phyloP scores from a whole-genome alignment of 2,113 vertebrate species.

The Ophiodon elongatus region DNA sequence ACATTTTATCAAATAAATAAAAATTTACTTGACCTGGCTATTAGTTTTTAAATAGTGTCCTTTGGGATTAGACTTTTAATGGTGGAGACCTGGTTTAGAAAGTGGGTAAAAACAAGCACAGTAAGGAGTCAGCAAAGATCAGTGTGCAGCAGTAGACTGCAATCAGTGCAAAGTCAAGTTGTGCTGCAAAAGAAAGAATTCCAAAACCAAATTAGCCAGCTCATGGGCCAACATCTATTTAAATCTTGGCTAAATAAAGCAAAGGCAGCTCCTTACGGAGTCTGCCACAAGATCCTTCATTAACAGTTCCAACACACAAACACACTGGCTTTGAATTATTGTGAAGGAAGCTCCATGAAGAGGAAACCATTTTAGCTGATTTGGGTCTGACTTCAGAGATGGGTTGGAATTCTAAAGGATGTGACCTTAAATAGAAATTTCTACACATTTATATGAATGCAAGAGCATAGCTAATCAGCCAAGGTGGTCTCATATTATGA shows the following conservation, averaged over 20 bases:
- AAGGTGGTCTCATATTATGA: neutral
- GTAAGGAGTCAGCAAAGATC: constrained; percentile 4
- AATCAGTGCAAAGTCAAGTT: constrained; percentile 30
- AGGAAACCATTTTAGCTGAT: constrained; percentile 18
- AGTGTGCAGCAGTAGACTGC: neutral
- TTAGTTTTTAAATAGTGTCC: too few relatives aligned
- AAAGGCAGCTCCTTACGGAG: constrained; percentile 26
- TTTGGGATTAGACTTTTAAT: neutral
- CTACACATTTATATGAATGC: neutral
- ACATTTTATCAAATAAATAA: neutral
- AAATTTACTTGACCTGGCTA: neutral
- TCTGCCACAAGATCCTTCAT: constrained; percentile 37
- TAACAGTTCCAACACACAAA: constrained; percentile 32
- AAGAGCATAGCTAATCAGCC: constrained; percentile 10
- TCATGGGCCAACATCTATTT: constrained; percentile 43
- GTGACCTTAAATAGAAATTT: constrained; percentile 31
- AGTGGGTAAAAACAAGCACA: neutral
- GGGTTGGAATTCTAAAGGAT: constrained; percentile 8
- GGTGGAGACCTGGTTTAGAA: neutral
- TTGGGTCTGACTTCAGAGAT: constrained; percentile 16
- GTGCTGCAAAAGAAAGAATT: constrained; percentile 24
- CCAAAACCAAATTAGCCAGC: constrained; percentile 8
- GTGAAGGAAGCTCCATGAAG: neutral
- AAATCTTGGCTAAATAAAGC: constrained; percentile 45
- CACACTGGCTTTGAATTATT: constrained; percentile 14